Evolutionary conservation across 1,140 invertebrate genomes (phyloP), one percentile per base, ranked within the genome.

Genomic region (Drosophila kurseongensis): DNA sequence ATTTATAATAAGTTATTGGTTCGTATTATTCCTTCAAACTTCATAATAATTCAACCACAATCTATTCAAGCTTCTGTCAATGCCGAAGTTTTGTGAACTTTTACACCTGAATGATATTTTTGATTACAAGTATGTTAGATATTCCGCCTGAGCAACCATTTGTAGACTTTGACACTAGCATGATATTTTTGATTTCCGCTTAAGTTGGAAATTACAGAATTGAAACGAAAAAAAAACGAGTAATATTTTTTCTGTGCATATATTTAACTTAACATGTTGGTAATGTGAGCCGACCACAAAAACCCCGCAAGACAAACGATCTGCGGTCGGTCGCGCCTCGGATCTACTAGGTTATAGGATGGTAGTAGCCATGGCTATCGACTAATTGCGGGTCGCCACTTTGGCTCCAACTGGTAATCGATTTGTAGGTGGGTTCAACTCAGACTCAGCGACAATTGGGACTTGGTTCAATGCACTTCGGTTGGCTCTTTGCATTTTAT

Each of bases 1-100:
- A 29, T 29, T 29, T 5, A 29, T 29, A 29, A 7, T 6, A 32
- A 8, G 29, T 32, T 32, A 8, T 32, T 8, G 3, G 23, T 23
- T 4, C 23, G 23, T 23, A 7, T 32, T 32, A 7, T 32, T 32
- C 5, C 8, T 32, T 32, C 7, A 2, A 32, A 95, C 98, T 99
- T 51, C 5, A 29, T 38, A 16, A n/a, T 29, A 5, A 27, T 10
- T 29, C 2, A 44, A 67, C 12, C 23, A 5, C 32, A 35, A 40
- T 48, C 7, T 14, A 48, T 29, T 48, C 9, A 32, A 14, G n/a
- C n/a, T 16, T 10, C 1, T 35, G 12, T 51, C 48, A 35, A 51
- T 51, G 48, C 29, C 29, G 35, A 5, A 35, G 9, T 8, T 10
- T 10, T 51, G 29, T 51, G 35, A 14, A 18, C 51, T 51, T 51